A percentile compares a stretch with the other conserved stretches of the same genome.
Conservation (phyloP, 2,113 vertebrate species). For the Istiophorus platypterus region DNA sequence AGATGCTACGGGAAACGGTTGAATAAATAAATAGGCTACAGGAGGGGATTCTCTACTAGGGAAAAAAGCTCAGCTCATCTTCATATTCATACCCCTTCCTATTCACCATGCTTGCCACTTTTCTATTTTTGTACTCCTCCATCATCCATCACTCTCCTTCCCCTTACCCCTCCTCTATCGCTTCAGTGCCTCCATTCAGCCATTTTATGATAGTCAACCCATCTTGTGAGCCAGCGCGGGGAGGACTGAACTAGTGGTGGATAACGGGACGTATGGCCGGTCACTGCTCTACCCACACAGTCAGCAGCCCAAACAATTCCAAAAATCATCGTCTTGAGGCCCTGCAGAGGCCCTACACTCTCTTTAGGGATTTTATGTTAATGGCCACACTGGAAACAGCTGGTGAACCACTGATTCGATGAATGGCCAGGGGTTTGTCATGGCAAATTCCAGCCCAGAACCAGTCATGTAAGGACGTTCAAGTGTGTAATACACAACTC, state of each 20-base stretch:
- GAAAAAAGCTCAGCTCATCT: not conserved
- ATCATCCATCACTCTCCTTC: not conserved
- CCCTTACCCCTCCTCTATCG: slow-evolving; percentile 34
- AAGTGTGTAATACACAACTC: slow-evolving; percentile 59
- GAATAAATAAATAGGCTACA: slow-evolving; percentile 52
- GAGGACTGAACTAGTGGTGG: slow-evolving; percentile 10
- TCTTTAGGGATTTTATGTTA: slow-evolving; percentile 36
- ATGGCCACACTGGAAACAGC: slow-evolving; percentile 59
- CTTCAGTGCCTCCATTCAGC: slow-evolving; percentile 42
- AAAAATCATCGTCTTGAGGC: slow-evolving; percentile 17
- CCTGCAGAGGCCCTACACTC: not conserved
- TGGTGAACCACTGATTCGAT: slow-evolving; percentile 44
- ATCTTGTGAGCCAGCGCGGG: slow-evolving; percentile 13
- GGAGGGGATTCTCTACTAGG: slow-evolving; percentile 2
- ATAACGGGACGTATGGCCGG: slow-evolving; percentile 37
- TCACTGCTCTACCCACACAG: slow-evolving; percentile 1
- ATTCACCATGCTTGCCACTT: slow-evolving; percentile 35
- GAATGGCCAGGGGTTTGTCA: slow-evolving; percentile 34
- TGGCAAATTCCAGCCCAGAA: slow-evolving; percentile 19
- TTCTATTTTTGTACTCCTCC: slow-evolving; percentile 65
- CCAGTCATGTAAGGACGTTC: slow-evolving; percentile 31
- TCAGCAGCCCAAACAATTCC: slow-evolving; percentile 28
- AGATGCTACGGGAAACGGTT: slow-evolving; percentile 9
- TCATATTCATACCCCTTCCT: slow-evolving; percentile 32
- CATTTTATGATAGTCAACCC: slow-evolving; percentile 40